phyloP scores from a whole-genome alignment of 37 sponge, comb jelly and placozoan genomes.

The Beroe ovata region DNA sequence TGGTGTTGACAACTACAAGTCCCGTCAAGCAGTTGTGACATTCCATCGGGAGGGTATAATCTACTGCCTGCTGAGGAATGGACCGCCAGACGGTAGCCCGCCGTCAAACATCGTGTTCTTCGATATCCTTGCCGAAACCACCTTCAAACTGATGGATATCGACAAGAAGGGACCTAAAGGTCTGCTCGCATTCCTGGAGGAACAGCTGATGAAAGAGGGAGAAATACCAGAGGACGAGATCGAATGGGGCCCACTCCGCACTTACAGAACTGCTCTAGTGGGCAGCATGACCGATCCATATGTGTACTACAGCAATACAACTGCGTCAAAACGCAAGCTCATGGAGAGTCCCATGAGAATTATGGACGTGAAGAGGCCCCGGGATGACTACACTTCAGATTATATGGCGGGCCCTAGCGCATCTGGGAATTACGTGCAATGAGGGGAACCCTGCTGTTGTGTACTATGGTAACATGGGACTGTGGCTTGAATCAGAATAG shows the following conservation, averaged over 20 bases:
- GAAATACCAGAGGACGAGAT: constrained; percentile 67
- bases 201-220: constrained; percentile 61
- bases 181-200: constrained; percentile 69
- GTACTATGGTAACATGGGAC: no score
- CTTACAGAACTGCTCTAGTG: constrained; percentile 46
- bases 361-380: constrained; percentile 42
- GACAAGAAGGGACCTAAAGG: constrained; percentile 84
- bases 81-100: constrained; percentile 58
- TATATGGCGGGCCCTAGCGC: not conserved
- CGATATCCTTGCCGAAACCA: constrained; percentile 80
- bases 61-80: constrained; percentile 57
- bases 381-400: constrained; percentile 35
- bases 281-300: constrained; percentile 62
- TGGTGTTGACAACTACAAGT: constrained; percentile 66
- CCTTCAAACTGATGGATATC: constrained; percentile 80
- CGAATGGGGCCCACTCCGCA: constrained; percentile 55
- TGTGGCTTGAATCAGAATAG: no score
- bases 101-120: constrained; percentile 80
- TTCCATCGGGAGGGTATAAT: constrained; percentile 63
- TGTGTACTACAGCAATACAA: constrained; percentile 9
- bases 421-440: constrained; percentile 64
- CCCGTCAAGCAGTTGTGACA: constrained; percentile 45
- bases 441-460: no score
- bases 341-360: constrained; percentile 60
- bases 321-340: constrained; percentile 16